Percentiles rank a stretch among this genome's conserved stretches.
Conservation (phyloP, 1,140 invertebrate genomes). For the Pemphigus obesinymphae region DNA sequence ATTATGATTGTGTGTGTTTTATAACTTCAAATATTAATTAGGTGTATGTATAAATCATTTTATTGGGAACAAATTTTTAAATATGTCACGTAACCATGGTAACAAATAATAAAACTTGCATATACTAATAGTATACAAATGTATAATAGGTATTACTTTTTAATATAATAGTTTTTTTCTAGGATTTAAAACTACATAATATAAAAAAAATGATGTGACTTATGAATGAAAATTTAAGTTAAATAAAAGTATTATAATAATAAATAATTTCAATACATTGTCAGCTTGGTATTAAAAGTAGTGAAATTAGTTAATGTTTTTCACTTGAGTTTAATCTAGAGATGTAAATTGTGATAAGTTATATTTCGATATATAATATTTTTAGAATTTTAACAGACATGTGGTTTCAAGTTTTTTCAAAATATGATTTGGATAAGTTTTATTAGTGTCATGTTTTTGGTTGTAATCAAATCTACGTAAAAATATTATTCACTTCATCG, state of each 20-base stretch:
- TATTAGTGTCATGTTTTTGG: constrained; percentile 21
- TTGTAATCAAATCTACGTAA: constrained; percentile 29
- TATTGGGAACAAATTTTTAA: not conserved
- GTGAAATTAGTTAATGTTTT: constrained; percentile 16
- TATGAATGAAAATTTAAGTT: not conserved
- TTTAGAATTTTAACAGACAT: constrained; percentile 2
- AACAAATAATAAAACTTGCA: not conserved
- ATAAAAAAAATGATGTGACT: too few species aligned
- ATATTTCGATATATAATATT: not conserved
- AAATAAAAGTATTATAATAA: not conserved
- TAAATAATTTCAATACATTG: not conserved
- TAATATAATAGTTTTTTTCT: too few species aligned
- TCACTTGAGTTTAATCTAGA: constrained; percentile 35
- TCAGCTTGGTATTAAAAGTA: not conserved
- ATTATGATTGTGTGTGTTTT: not conserved
- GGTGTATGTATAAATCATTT: not conserved
- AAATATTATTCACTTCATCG: constrained; percentile 38
- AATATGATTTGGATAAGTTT: constrained; percentile 23
- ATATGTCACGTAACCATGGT: constrained; percentile 23
- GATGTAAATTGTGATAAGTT: not conserved
- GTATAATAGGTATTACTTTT: too few species aligned
- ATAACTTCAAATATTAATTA: not conserved
- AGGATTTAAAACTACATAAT: too few species aligned
- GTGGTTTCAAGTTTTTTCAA: constrained; percentile 25
- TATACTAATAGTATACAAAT: too few species aligned